Conservation (phyloP, 2,797 vertebrate species). For the Sebastes itinus region DNA sequence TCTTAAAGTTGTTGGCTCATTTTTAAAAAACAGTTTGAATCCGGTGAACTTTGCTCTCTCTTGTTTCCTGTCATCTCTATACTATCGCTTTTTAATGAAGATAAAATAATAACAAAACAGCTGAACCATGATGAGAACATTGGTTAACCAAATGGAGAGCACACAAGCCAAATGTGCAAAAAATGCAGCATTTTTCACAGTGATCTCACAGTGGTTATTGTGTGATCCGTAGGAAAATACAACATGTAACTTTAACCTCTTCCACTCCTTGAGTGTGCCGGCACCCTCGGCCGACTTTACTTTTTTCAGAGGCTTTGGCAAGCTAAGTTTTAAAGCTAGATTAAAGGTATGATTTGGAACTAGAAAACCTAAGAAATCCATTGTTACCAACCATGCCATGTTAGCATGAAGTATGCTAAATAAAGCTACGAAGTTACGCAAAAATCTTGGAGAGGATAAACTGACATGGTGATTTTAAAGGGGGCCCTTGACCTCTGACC, state of each 20-base stretch:
- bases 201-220: too few species aligned
- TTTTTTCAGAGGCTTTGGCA: not conserved
- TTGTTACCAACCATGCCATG: not conserved
- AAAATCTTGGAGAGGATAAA: not conserved
- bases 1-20: not conserved
- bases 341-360: not conserved
- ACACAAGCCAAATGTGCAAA: not conserved
- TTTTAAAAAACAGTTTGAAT: not conserved
- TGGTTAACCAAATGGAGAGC: not conserved
- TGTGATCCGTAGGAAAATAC: not conserved
- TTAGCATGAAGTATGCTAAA: not conserved
- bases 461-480: not conserved
- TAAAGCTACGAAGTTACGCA: not conserved
- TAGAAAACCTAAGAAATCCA: not conserved
- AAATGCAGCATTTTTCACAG: not conserved
- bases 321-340: too few species aligned
- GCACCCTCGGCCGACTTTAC: not conserved
- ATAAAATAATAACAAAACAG: not conserved
- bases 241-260: not conserved
- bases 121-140: not conserved
- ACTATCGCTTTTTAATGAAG: not conserved
- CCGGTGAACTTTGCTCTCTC: accelerated
- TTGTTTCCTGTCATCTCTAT: not conserved
- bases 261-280: not conserved
- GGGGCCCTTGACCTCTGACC: not conserved